Base-by-base conservation (phyloP, 2,888 invertebrate genomes). In the Eilema depressum region DNA sequence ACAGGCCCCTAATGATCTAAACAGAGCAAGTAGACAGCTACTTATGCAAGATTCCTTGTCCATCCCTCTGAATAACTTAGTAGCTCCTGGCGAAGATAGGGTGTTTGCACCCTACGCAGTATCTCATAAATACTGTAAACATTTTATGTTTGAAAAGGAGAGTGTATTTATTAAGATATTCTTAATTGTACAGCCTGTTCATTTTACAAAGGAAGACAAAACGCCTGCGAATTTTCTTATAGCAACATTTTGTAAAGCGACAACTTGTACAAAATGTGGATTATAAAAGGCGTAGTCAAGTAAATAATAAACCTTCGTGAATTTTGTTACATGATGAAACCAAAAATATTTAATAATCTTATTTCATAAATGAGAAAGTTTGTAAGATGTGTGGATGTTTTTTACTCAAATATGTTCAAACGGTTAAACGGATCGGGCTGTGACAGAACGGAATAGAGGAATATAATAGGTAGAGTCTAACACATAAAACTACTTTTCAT, bases 121-220 rank as follows among this genome's bases (percentile, higher is more conserved):
- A 17, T 69, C 25, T 64, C 41, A 60, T 60, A 60, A 64, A 60
- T 47, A 64, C 41, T 47, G 30, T 30, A 41, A 20, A 63, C 41
- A 47, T 33, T 57, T 68, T 68, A 23, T n/a, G 53, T 68, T 53
- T 23, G 7, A 61, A 68, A 68, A 68, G 20, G 26, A 11, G 62
- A 59, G 60, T 70, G 23, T 61, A 69, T 63, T 60, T 14, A 41
- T 70, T 67, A 67, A 62, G 63, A 67, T 68, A 75, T 65, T 3
- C 0, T 17, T 33, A 61, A 66, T 69, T 77, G 70, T 23, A 41
- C 20, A 70, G 26, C 59, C 14, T 63, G 41, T 33, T 25, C 26
- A 61, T 23, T 65, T 53, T 65, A 14, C 30, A 53, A 64, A 30
- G 64, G 30, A 14, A 53, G n/a, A 3, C 8, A 8, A 23, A 56